phyloP scores from a whole-genome alignment of 2,113 vertebrate genomes.

The Chaenogobius annularis region DNA sequence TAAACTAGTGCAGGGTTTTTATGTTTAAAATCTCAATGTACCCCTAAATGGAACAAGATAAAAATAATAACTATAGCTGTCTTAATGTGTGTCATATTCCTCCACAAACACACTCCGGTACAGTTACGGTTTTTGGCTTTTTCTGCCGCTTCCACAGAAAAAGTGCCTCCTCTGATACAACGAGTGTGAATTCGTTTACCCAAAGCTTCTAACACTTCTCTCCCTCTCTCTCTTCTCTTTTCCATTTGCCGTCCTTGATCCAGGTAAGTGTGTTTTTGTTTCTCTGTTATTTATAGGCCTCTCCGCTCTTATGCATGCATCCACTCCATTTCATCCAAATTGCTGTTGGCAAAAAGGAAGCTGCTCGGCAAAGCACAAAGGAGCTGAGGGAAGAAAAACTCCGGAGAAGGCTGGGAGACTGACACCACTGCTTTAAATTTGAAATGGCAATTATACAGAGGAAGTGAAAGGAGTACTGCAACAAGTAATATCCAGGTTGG shows the following conservation, averaged over 20 bases:
- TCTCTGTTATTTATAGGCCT: constrained; percentile 19
- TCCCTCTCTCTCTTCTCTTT: constrained; percentile 8
- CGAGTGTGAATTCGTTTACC: constrained; percentile 28
- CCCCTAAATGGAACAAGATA: not conserved
- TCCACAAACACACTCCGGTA: not conserved
- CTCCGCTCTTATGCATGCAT: constrained; percentile 15
- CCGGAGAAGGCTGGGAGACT: constrained; percentile 1
- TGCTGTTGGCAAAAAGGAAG: constrained; percentile 21
- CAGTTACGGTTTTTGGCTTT: not conserved
- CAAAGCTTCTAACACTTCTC: constrained; percentile 16
- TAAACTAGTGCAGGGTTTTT: no score
- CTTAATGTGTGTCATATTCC: not conserved
- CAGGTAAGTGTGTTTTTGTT: constrained; percentile 57
- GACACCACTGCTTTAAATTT: not conserved
- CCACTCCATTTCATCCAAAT: constrained; percentile 36
- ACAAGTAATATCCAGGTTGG: not conserved
- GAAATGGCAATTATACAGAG: not conserved
- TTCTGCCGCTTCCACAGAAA: not conserved
- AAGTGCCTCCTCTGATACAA: not conserved
- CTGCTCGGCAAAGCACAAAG: not conserved
- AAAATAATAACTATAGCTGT: not conserved
- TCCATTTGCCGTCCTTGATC: constrained; percentile 32
- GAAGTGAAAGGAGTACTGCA: not conserved
- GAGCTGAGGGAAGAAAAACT: not conserved
- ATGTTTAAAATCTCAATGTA: no score